These are phyloP conservation scores for Brenthis ino DNA, from an alignment of 2,888 invertebrate genomes.

Conservation along the genomic window DNA sequence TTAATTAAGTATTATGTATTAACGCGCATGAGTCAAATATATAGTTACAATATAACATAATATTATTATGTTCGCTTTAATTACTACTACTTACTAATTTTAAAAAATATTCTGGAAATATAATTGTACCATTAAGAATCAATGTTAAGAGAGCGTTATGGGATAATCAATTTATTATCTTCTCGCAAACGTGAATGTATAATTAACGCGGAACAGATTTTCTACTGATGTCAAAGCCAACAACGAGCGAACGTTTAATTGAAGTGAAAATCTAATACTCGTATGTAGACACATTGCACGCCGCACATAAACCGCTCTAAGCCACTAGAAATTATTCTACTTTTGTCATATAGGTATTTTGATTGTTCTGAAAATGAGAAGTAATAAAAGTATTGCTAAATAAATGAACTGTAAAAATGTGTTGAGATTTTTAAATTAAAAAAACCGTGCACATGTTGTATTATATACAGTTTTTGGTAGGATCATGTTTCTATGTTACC, in stretches of 20 bases:
- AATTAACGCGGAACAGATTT: slow-evolving; percentile 3
- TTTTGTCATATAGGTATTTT: background rate
- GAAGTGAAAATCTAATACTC: slow-evolving; percentile 14
- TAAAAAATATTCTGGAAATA: too few species aligned
- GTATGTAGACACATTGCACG: background rate
- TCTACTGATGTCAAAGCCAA: slow-evolving; percentile 12
- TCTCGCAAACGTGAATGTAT: slow-evolving; percentile 4
- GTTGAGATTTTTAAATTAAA: too few species aligned
- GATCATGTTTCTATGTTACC: too few species aligned
- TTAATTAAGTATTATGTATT: too few species aligned
- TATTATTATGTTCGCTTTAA: too few species aligned
- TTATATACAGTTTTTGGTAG: too few species aligned
- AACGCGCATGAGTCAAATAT: too few species aligned
- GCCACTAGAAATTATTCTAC: background rate
- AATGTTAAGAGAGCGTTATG: background rate
- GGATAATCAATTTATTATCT: slow-evolving; percentile 13
- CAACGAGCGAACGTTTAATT: slow-evolving; percentile 9
- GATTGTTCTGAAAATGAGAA: background rate
- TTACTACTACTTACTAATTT: too few species aligned
- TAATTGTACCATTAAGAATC: background rate
- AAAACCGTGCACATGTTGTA: too few species aligned
- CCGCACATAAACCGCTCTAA: background rate
- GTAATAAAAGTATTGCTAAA: background rate
- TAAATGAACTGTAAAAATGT: background rate
- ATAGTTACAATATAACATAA: too few species aligned